A percentile compares a stretch with the other conserved stretches of the same genome.
Conservation (phyloP, 2,113 vertebrate genomes). For the Xyrauchen texanus region DNA sequence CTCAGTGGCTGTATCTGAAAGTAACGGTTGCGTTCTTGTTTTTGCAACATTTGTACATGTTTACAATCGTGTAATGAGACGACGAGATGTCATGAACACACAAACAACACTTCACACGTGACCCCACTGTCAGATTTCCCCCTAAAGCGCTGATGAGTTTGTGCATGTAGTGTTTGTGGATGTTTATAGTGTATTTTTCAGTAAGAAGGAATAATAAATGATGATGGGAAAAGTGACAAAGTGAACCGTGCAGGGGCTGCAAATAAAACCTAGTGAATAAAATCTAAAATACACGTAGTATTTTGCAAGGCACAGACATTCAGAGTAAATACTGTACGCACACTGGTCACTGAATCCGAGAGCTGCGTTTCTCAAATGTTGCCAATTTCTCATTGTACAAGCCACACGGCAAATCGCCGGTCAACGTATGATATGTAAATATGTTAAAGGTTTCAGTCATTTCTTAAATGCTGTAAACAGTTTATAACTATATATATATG, state of each 20-base stretch:
- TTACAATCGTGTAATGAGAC: too few relatives aligned
- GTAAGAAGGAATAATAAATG: not conserved
- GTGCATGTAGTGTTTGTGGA: not conserved
- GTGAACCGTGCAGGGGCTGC: not conserved
- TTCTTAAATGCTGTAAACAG: too few relatives aligned
- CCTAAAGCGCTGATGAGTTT: not conserved
- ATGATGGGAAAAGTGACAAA: not conserved
- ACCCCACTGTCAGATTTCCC: not conserved
- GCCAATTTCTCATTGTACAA: not conserved
- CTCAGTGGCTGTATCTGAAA: too few relatives aligned
- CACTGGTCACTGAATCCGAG: constrained; percentile 19
- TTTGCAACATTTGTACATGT: too few relatives aligned
- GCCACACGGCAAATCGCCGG: not conserved
- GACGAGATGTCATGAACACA: constrained; percentile 34
- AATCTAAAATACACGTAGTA: not conserved
- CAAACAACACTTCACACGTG: constrained; percentile 21
- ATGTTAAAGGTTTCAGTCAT: not conserved
- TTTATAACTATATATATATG: not conserved
- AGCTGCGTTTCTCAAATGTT: not conserved
- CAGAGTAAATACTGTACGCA: not conserved
- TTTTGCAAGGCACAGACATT: not conserved
- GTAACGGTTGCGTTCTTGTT: too few relatives aligned
- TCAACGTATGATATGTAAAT: too few relatives aligned
- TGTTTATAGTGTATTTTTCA: not conserved
- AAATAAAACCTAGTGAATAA: not conserved